phyloP scores from a whole-genome alignment of 2,113 vertebrate species.

The Petromus typicus region DNA sequence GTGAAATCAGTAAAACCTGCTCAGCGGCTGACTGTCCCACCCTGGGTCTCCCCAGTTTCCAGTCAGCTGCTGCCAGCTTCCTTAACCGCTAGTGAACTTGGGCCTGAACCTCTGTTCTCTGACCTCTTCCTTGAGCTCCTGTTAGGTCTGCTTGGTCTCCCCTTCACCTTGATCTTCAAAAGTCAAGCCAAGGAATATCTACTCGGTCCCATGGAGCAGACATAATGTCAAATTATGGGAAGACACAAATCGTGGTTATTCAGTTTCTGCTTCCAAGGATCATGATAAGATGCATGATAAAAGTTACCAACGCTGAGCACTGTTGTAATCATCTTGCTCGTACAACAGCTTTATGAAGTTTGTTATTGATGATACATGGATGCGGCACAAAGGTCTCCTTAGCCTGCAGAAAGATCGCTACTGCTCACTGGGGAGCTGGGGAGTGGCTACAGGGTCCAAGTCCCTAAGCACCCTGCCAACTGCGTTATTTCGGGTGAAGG shows the following conservation, averaged over 20 bases:
- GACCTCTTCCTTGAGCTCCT: background rate
- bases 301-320: background rate
- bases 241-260: background rate
- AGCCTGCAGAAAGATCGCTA: background rate
- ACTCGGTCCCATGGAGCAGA: background rate
- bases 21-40: no score
- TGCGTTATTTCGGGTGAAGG: background rate
- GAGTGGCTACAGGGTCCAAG: background rate
- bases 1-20: background rate
- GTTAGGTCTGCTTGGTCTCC: background rate
- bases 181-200: background rate
- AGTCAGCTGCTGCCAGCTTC: background rate
- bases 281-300: background rate
- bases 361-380: background rate
- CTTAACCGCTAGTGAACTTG: background rate
- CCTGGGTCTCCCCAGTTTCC: no score
- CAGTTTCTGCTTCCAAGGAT: background rate
- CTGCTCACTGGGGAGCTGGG: background rate
- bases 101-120: background rate
- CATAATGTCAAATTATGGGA: background rate
- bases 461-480: background rate
- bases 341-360: background rate
- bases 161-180: background rate
- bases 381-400: background rate
- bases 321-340: background rate